Evolutionary conservation across 53 echinoderm and acorn worm species (phyloP), one percentile per base, ranked within the genome.

Genomic region (Temnopleurus reevesii): DNA sequence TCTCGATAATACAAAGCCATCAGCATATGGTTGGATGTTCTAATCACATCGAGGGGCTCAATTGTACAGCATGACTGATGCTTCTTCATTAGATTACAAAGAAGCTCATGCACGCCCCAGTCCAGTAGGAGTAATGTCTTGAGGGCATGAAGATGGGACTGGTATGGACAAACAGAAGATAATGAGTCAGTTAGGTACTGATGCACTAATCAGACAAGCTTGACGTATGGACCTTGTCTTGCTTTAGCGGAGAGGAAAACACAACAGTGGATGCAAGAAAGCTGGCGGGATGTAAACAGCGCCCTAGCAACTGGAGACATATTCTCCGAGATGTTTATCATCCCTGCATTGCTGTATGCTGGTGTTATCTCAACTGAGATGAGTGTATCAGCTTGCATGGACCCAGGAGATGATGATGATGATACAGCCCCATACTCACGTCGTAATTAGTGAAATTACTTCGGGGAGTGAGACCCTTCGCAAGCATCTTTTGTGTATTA

Each of bases 361-460:
- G n/a, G n/a, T n/a, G n/a, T n/a, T n/a, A 41, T 71, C n/a, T 41
- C 41, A 12, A 19, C 2, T 4, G 3, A 2, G 71, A 71, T 71
- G 71, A 71, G 71, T 19, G 71, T 71, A 71, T 71, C 71, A 21
- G 43, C 18, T 71, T 71, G 71, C 71, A 41, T 41, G 71, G 41
- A 71, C 71, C 71, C 71, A 5, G 5, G 71, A 71, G 71, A 65
- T 35, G 19, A n/a, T n/a, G n/a, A n/a, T n/a, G 65, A 56, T 13
- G 65, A 65, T 65, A 19, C 35, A 3, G 71, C 41, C 71, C 3
- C 19, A 41, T 41, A 41, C 71, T 71, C 71, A n/a, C 36, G 7
- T n/a, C 36, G 71, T 71, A 71, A 71, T 71, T 71, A 71, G 71
- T 71, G 71, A 71, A 71, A 71, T 71, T 71, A 71, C 71, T 71